A percentile compares a stretch with the other conserved stretches of the same genome.
Evolutionary conservation across 2,113 vertebrate species (phyloP).

Genomic region (Thoracochromis brauschi): DNA sequence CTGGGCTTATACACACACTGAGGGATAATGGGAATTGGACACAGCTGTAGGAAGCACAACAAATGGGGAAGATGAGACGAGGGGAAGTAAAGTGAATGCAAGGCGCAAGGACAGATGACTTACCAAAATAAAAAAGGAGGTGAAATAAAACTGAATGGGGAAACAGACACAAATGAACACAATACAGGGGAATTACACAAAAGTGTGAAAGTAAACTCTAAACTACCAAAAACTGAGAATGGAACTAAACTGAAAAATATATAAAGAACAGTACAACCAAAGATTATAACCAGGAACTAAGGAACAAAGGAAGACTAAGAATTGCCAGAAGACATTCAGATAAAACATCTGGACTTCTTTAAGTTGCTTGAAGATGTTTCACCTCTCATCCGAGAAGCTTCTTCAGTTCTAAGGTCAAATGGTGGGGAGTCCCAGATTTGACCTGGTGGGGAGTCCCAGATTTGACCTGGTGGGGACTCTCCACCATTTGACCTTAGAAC

Average conservation of each 20-base stretch:
- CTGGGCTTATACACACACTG: not conserved
- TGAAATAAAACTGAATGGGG: not conserved
- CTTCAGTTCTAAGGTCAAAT: too few species aligned
- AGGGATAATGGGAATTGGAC: not conserved
- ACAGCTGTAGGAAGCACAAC: not conserved
- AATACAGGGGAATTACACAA: not conserved
- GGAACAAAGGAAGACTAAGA: not conserved
- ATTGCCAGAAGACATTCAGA: too few species aligned
- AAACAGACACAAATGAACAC: not conserved
- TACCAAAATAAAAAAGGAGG: not conserved
- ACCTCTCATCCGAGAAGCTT: too few species aligned
- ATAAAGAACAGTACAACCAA: not conserved
- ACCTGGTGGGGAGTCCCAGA: too few species aligned
- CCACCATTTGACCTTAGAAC: too few species aligned
- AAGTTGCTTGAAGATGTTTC: too few species aligned
- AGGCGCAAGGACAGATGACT: fast-evolving
- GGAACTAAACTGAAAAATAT: not conserved
- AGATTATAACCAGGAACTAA: not conserved
- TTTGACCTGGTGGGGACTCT: too few species aligned
- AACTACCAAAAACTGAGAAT: fast-evolving
- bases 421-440: too few species aligned
- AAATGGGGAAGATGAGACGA: not conserved
- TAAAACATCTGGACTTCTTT: too few species aligned
- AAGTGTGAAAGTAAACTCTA: not conserved
- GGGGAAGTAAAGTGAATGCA: not conserved